Base-by-base conservation (phyloP, 2,888 invertebrate species). In the Byasa hedistus region DNA sequence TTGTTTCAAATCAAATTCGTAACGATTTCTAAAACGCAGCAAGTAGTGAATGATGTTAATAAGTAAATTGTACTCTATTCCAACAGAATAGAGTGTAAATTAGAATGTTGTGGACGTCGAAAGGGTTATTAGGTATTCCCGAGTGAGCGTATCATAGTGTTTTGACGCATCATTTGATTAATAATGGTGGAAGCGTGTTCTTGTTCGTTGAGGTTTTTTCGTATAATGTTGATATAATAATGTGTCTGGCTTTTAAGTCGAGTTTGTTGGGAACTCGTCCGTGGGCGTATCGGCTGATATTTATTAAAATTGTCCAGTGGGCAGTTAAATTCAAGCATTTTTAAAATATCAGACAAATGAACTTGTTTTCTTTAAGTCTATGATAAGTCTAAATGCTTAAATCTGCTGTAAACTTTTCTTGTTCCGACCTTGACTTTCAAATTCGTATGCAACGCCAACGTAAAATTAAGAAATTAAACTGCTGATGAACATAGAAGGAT, bases 91-190 rank as follows among this genome's bases (percentile, higher is more conserved):
- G 75, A 17, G 72, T 72, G 64, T 65, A 72, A 57, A 64, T 39
- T 69, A 12, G 8, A n/a, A 44, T 66, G 59, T 68, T 60, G 62
- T 27, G n/a, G 19, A 8, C 3, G 57, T 44, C 48, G 44, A 68
- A 71, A 80, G 82, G 79, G 76, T 79, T 87, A 89, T 84, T 86
- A 86, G 89, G 86, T 86, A 81, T 86, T 86, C 87, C 85, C 86
- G 86, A 87, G 85, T 86, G 85, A 88, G 84, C 82, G 85, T 89
- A 90, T 91, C 87, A 84, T 84, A 85, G 85, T 91, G 90, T 91
- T 91, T 84, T 91, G 91, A 91, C 91, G 89, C 86, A 86, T 82
- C 78, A 70, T 82, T 86, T 90, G 91, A 91, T 91, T 90, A 91
- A 90, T 91, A 90, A 91, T 88, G 91, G 89, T 84, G 80, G 78